phyloP scores from a whole-genome alignment of 2,888 invertebrate species.

The Ophioninae sp. region DNA sequence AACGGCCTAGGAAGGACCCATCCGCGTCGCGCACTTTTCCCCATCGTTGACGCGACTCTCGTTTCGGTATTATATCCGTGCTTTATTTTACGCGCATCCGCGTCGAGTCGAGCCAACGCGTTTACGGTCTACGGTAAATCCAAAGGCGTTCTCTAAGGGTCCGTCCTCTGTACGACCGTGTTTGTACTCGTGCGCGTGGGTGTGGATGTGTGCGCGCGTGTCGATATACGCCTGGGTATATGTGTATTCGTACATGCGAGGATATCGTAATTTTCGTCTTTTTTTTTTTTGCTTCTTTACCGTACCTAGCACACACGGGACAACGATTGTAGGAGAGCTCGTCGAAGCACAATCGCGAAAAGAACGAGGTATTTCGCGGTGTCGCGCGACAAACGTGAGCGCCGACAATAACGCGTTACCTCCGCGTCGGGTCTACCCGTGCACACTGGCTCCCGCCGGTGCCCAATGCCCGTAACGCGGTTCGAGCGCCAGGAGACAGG shows the following conservation, averaged over 20 bases:
- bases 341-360: constrained; percentile 22
- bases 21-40: background rate
- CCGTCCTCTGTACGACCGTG: background rate
- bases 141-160: background rate
- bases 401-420: constrained; percentile 51
- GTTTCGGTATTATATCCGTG: background rate
- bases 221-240: background rate
- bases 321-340: constrained; percentile 25
- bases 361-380: constrained; percentile 40
- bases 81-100: background rate
- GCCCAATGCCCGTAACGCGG: constrained; percentile 28
- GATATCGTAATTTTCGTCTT: too few species aligned
- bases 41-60: background rate
- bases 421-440: constrained; percentile 61
- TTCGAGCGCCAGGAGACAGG: constrained; percentile 41
- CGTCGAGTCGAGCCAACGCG: too few species aligned
- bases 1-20: background rate
- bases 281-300: background rate
- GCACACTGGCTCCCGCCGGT: constrained; percentile 55
- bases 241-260: too few species aligned
- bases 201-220: background rate
- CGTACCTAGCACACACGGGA: constrained; percentile 46
- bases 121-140: too few species aligned
- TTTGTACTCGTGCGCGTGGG: background rate
- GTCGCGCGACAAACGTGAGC: constrained; percentile 37